Evolutionary conservation across 2,888 invertebrate genomes (phyloP), one percentile per base, ranked within the genome.

Genomic region (Ariolimax columbianus): DNA sequence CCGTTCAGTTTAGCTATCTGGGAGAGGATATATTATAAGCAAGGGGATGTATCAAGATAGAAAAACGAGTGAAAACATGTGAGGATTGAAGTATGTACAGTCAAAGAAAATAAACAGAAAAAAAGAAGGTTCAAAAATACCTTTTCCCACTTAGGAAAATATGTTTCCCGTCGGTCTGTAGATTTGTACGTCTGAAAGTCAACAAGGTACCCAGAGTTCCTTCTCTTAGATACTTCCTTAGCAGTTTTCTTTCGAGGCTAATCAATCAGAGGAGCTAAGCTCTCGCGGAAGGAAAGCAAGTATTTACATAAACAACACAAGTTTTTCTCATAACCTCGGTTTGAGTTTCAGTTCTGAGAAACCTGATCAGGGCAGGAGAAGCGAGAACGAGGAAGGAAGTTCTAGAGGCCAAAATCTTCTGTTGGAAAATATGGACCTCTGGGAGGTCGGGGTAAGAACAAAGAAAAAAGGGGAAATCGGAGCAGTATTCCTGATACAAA

Each of bases 271-370:
- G 43, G 72, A 43, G 9, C 9, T n/a, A 19, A n/a, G n/a, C n/a
- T 73, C 43, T 73, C 26, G 47, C 47, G 2, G 47, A 40, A 75
- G 73, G 47, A 47, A 75, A 75, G 30, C 73, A 23, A 9, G 73
- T 75, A 75, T 75, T 75, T 26, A 75, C 73, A 75, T 75, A 75
- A 75, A 75, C 73, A 75, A 75, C 73, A 75, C 73, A 47, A 43
- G 73, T 75, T 75, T 47, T 75, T 47, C 47, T 47, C 43, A 75
- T 47, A 75, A 47, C 14, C 30, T 43, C 4, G 47, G 4, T 75
- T 75, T 30, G 73, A 47, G 38, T 75, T 75, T 75, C 73, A 17
- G 30, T 9, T 47, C 11, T n/a, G 73, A 17, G 73, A 30, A 75
- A 75, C 47, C 17, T 17, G 73, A 75, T 43, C 73, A 6, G 43